These are phyloP conservation scores for Tenthredo amoena DNA, from an alignment of 2,888 invertebrate species.

Conservation along the genomic window DNA sequence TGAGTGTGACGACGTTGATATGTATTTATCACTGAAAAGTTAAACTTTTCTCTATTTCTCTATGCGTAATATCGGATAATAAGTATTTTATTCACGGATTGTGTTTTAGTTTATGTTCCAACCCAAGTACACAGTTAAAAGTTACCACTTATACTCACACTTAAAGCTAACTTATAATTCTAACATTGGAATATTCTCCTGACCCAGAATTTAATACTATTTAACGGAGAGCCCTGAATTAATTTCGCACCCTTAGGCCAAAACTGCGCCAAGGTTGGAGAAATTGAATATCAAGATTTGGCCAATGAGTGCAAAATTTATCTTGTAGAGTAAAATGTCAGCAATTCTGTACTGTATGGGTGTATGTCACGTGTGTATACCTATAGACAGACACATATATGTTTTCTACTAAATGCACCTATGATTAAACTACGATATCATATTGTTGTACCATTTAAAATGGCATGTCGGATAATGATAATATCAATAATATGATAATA, in stretches of 20 bases:
- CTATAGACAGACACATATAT: not conserved
- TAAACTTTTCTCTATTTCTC: not conserved
- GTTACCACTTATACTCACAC: not conserved
- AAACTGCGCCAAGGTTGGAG: not conserved
- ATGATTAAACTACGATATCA: not conserved
- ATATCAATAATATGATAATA: slow-evolving; percentile 59
- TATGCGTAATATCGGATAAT: not conserved
- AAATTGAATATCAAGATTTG: not conserved
- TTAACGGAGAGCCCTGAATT: not conserved
- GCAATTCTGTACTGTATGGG: not conserved
- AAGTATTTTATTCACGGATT: not conserved
- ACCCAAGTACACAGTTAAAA: slow-evolving; percentile 8
- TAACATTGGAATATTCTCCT: slow-evolving; percentile 48
- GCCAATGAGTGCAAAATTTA: not conserved
- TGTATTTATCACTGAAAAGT: slow-evolving; percentile 9
- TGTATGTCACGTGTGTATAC: not conserved
- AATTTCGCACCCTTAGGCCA: not conserved
- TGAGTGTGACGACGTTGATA: not conserved
- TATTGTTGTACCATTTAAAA: slow-evolving; percentile 8
- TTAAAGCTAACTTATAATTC: not conserved
- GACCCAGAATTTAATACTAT: slow-evolving; percentile 40
- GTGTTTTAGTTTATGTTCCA: not conserved
- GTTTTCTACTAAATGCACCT: slow-evolving; percentile 26
- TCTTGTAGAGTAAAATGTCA: not conserved
- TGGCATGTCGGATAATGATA: slow-evolving; percentile 60